These are phyloP conservation scores for Erpobdella octoculata DNA, from an alignment of 2,888 invertebrate genomes.

Conservation along the genomic window DNA sequence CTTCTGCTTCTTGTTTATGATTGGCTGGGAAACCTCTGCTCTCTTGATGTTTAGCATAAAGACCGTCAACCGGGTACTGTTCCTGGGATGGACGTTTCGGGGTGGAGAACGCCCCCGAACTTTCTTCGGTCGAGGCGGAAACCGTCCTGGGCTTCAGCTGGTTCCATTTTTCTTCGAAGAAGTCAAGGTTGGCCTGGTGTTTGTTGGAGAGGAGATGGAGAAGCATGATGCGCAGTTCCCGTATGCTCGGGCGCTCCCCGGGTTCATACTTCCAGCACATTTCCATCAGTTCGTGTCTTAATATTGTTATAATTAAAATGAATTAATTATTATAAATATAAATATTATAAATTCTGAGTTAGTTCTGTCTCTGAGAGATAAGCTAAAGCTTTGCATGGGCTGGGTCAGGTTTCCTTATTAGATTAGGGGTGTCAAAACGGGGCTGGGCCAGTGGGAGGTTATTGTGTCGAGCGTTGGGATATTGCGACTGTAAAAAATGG, in stretches of 20 bases:
- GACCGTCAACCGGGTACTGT: not conserved
- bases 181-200: conserved; percentile 50
- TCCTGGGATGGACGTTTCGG: not conserved
- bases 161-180: conserved; percentile 69
- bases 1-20: not conserved
- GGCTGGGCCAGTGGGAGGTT: no score
- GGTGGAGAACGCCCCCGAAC: not conserved
- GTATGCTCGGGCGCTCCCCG: conserved; percentile 53
- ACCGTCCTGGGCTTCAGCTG: conserved; percentile 39
- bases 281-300: conserved; percentile 61
- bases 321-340: no score
- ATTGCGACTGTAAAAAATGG: no score
- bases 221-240: conserved; percentile 57
- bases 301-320: not conserved
- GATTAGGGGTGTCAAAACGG: no score
- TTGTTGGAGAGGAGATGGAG: conserved; percentile 49
- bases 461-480: no score
- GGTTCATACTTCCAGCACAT: conserved; percentile 61
- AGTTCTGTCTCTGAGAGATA: no score
- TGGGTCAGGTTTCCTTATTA: no score
- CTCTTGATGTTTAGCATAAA: not conserved
- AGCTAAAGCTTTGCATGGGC: no score
- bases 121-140: not conserved
- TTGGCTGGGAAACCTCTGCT: not conserved
- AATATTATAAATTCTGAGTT: no score